These are phyloP conservation scores for Pygocentrus nattereri DNA, from an alignment of 2,797 vertebrate species.

Conservation along the genomic window DNA sequence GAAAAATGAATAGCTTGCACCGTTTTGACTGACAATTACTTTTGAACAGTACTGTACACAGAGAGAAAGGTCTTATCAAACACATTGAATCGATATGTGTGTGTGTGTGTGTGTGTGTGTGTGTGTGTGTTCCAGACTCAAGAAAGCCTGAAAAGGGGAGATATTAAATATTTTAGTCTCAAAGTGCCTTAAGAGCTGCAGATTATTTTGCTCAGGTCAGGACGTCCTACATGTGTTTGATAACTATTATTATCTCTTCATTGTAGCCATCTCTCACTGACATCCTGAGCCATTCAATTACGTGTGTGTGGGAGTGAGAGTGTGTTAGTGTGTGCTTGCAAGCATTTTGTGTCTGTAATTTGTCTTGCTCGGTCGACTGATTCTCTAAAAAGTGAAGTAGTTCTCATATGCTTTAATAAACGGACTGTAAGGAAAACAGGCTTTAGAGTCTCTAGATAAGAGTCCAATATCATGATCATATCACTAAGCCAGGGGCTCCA, in stretches of 20 bases:
- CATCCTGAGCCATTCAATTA: neutral
- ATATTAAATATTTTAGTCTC: neutral
- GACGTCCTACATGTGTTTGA: slow-evolving; percentile 7
- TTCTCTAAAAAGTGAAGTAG: neutral
- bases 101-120: too few relatives aligned
- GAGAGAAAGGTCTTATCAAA: too few relatives aligned
- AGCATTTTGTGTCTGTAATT: neutral
- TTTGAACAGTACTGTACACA: too few relatives aligned
- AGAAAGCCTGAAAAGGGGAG: neutral
- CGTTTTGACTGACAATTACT: too few relatives aligned
- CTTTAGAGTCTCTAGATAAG: neutral
- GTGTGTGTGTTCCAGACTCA: too few relatives aligned
- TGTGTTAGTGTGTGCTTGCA: neutral
- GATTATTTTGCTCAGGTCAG: slow-evolving; percentile 10
- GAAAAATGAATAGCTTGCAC: too few relatives aligned
- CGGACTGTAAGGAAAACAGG: neutral
- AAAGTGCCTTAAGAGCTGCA: neutral
- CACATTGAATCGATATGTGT: too few relatives aligned
- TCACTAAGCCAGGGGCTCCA: too few relatives aligned
- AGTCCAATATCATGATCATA: too few relatives aligned
- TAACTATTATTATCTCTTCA: slow-evolving; percentile 32
- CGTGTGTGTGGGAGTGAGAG: neutral
- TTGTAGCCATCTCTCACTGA: neutral
- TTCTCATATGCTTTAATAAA: neutral
- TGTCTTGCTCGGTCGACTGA: neutral